A percentile compares a stretch with the other conserved stretches of the same genome.
Evolutionary conservation across 1,140 invertebrate genomes (phyloP).

Genomic region (Aplysia californica): DNA sequence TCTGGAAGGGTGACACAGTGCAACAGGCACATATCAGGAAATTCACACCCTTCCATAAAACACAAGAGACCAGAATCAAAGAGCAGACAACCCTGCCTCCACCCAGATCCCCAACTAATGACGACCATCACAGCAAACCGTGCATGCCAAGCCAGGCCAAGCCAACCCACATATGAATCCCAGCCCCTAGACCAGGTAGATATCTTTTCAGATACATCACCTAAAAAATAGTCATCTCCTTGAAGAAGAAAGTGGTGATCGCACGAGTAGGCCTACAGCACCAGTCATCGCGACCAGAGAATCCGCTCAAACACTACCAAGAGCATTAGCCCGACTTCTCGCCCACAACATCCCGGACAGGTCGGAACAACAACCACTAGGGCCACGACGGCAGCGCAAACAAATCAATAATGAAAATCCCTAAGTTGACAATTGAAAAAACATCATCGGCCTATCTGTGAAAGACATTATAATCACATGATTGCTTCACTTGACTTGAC

Average conservation of each 20-base stretch:
- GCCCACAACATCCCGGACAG: not conserved
- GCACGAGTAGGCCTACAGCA: not conserved
- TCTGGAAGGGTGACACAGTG: conserved; percentile 27
- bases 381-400: not conserved
- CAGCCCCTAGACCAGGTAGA: not conserved
- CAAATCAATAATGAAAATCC: no score
- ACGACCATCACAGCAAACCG: not conserved
- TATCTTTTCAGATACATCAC: not conserved
- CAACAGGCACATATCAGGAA: conserved; percentile 30
- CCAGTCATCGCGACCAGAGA: not conserved
- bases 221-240: not conserved
- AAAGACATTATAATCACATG: no score
- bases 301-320: not conserved
- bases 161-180: not conserved
- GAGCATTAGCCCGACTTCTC: not conserved
- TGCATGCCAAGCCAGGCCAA: not conserved
- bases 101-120: not conserved
- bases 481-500: no score
- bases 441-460: no score
- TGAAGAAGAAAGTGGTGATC: no score
- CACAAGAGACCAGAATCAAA: not conserved
- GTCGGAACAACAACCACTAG: not conserved
- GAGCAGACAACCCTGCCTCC: not conserved
- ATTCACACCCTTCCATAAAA: conserved; percentile 26
- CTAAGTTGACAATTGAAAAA: no score